Evolutionary conservation across 2,888 invertebrate species (phyloP), one percentile per base, ranked within the genome.

Genomic region (Chouioia cunea): DNA sequence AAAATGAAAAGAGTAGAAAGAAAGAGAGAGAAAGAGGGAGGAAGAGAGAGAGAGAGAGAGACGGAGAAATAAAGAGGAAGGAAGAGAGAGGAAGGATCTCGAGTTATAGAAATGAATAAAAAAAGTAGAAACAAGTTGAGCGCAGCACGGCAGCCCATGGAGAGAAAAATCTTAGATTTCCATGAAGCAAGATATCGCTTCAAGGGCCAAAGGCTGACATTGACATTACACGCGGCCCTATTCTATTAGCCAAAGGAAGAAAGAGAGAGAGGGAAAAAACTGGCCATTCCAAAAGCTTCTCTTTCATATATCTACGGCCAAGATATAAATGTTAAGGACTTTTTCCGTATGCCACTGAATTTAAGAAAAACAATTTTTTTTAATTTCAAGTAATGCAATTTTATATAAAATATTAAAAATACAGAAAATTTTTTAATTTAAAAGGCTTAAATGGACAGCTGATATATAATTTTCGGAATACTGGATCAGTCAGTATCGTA

Each of bases 161-260:
- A 18, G 18, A 57, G 12, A 14, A 44, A 18, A 16, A 36, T 8
- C 66, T 46, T 36, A 20, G 43, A 68, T 68, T 57, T 68, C 63
- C 72, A 72, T 62, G 68, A 36, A 10, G 46, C 48, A 53, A 18
- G 69, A 65, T 65, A 65, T 62, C 66, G 60, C 43, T 48, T 65
- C 54, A 47, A 65, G 65, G 14, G 36, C 56, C 36, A 10, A 36
- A 15, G 23, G 6, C n/a, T 36, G 47, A 46, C 44, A 50, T 36
- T 62, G 52, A 62, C 65, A 70, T 62, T 57, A 62, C 65, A 59
- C 47, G 16, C 4, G 22, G 53, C 70, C 67, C 72, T 68, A 75
- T 70, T 73, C 66, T 74, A 77, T 76, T 76, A 74, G 73, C 76
- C 60, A 10, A 53, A 22, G 22, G 52, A 52, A 18, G 52, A 16